Evolutionary conservation across 1,140 invertebrate species (phyloP).

Genomic region (Drosophila lacteicornis): DNA sequence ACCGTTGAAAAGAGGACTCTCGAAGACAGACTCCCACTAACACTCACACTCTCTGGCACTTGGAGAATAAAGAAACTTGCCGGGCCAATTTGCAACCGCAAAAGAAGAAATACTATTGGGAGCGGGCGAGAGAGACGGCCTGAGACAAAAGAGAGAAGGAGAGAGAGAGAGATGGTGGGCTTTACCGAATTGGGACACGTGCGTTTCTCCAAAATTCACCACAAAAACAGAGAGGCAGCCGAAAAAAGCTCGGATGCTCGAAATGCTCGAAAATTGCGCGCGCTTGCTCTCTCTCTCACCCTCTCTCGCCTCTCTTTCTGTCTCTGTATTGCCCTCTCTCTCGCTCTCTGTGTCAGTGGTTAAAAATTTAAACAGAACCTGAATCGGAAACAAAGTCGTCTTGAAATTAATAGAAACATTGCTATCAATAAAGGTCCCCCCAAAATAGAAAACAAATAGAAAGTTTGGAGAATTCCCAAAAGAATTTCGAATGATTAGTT

Average conservation of each 20-base stretch:
- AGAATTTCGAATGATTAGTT: background rate
- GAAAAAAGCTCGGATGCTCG: conserved; percentile 54
- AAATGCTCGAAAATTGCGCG: conserved; percentile 23
- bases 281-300: conserved; percentile 31
- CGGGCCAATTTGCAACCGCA: conserved; percentile 59
- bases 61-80: conserved; percentile 40
- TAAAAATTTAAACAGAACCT: conserved; percentile 30
- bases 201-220: conserved; percentile 69
- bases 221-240: conserved; percentile 72
- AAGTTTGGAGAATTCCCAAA: background rate
- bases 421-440: background rate
- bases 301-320: background rate
- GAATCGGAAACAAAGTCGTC: conserved; percentile 10
- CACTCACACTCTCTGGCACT: conserved; percentile 26
- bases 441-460: conserved; percentile 2
- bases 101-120: conserved; percentile 32
- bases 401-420: conserved; percentile 28
- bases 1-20: background rate
- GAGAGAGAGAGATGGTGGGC: conserved; percentile 13
- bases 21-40: conserved; percentile 38
- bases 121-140: background rate
- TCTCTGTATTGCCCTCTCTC: background rate
- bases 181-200: conserved; percentile 73
- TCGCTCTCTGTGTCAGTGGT: background rate
- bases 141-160: background rate